Evolutionary conservation across 2,797 vertebrate species (phyloP).

Genomic region (Bradypodion ventrale): DNA sequence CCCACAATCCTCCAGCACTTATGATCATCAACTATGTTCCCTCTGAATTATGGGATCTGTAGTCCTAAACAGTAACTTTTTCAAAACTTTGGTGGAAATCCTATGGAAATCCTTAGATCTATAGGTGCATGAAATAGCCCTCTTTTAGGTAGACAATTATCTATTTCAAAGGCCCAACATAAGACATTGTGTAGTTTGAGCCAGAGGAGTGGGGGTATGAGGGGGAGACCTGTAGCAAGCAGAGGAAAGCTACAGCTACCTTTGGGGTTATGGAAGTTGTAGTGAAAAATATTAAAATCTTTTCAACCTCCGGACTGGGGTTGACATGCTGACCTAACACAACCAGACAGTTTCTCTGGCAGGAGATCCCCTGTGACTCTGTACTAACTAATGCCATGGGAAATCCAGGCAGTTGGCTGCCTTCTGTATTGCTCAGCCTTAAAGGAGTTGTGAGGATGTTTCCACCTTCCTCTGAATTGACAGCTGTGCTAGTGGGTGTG

Average conservation of each 20-base stretch:
- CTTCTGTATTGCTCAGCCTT: background rate
- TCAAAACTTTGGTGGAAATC: too few relatives aligned
- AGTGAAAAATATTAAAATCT: background rate
- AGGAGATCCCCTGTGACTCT: background rate
- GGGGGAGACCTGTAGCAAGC: background rate
- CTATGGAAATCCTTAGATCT: too few relatives aligned
- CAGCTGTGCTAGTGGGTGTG: background rate
- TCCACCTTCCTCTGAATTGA: background rate
- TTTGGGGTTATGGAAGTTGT: background rate
- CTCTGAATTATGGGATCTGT: too few relatives aligned
- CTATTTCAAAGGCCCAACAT: too few relatives aligned
- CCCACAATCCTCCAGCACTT: too few relatives aligned
- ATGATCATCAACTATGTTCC: too few relatives aligned
- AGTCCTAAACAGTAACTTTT: too few relatives aligned
- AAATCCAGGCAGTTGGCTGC: background rate
- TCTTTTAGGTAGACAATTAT: too few relatives aligned
- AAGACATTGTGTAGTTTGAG: too few relatives aligned
- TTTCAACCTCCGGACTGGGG: background rate
- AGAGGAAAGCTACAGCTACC: background rate
- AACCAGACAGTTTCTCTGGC: too few relatives aligned
- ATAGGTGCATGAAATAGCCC: too few relatives aligned
- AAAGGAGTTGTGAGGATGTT: too few relatives aligned
- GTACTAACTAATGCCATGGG: background rate
- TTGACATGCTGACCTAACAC: background rate
- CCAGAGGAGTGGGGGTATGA: background rate